Evolutionary conservation across 2,797 vertebrate species (phyloP).

Genomic region (Diplodus sargus): DNA sequence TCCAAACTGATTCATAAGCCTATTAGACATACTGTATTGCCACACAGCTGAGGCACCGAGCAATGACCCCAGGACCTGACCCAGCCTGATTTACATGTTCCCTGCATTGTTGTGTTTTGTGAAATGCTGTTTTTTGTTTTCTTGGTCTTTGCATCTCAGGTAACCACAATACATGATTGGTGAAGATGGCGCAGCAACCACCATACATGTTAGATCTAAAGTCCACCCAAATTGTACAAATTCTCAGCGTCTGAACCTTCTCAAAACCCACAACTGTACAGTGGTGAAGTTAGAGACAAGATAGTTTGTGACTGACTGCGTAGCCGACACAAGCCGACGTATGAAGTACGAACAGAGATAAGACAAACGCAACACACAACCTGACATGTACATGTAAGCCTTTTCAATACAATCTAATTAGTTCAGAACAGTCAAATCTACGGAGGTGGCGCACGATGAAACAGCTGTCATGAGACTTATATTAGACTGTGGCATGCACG

Average conservation of each 20-base stretch:
- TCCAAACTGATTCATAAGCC: neutral
- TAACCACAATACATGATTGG: no score
- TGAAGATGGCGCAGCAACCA: no score
- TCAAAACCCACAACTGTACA: neutral
- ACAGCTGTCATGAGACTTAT: constrained; percentile 42
- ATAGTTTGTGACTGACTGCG: neutral
- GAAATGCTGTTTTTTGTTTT: neutral
- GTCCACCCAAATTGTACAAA: no score
- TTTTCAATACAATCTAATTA: constrained; percentile 27
- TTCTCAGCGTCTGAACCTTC: neutral
- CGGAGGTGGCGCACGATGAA: constrained; percentile 22
- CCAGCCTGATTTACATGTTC: neutral
- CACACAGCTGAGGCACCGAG: neutral
- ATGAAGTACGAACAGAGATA: constrained; percentile 1
- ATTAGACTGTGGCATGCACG: neutral
- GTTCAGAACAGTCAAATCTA: constrained; percentile 23
- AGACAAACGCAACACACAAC: constrained; percentile 17
- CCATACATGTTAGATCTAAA: no score
- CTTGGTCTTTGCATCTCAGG: no score
- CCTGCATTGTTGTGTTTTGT: neutral
- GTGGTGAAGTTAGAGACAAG: neutral
- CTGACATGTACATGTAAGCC: neutral
- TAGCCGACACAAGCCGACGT: neutral
- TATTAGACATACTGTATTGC: neutral
- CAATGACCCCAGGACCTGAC: neutral